A percentile compares a stretch with the other conserved stretches of the same genome.
These are phyloP conservation scores for Anagrus nilaparvatae DNA, from an alignment of 1,140 invertebrate species.

Conservation along the genomic window DNA sequence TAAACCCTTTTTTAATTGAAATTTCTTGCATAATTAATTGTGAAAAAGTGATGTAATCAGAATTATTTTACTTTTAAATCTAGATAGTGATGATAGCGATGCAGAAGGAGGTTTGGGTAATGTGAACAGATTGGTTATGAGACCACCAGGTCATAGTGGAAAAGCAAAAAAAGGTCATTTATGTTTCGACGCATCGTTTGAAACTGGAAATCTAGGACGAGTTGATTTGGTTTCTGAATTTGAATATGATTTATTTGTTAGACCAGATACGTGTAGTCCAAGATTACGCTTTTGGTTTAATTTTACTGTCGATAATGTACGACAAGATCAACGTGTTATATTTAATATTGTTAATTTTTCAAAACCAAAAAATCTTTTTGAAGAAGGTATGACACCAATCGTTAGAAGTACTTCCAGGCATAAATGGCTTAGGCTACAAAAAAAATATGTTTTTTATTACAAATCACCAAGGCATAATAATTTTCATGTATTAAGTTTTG, in stretches of 20 bases:
- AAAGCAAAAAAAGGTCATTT: slow-evolving; percentile 90
- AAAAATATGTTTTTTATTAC: slow-evolving; percentile 83
- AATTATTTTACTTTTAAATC: slow-evolving; percentile 15
- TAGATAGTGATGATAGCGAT: slow-evolving; percentile 93
- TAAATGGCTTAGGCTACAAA: slow-evolving; percentile 67
- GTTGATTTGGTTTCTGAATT: slow-evolving; percentile 89
- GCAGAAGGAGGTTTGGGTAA: slow-evolving; percentile 91
- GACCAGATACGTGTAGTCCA: slow-evolving; percentile 93
- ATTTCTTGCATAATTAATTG: too few relatives aligned
- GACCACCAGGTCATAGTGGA: slow-evolving; percentile 87
- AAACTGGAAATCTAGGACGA: slow-evolving; percentile 91
- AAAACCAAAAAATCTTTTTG: slow-evolving; percentile 81
- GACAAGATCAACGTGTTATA: slow-evolving; percentile 86
- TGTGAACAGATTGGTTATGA: slow-evolving; percentile 82
- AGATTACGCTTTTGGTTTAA: slow-evolving; percentile 93
- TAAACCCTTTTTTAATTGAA: too few relatives aligned
- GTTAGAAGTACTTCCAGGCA: slow-evolving; percentile 82
- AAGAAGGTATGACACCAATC: slow-evolving; percentile 83
- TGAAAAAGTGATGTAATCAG: background rate
- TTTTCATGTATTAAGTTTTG: slow-evolving; percentile 87
- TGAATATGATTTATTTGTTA: slow-evolving; percentile 93
- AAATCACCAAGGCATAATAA: slow-evolving; percentile 80
- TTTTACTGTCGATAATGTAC: slow-evolving; percentile 95
- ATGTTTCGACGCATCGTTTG: slow-evolving; percentile 95
- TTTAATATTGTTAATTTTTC: slow-evolving; percentile 97